Evolutionary conservation across 92 coral and sea anemone species (phyloP).

Genomic region (Montipora capitata): DNA sequence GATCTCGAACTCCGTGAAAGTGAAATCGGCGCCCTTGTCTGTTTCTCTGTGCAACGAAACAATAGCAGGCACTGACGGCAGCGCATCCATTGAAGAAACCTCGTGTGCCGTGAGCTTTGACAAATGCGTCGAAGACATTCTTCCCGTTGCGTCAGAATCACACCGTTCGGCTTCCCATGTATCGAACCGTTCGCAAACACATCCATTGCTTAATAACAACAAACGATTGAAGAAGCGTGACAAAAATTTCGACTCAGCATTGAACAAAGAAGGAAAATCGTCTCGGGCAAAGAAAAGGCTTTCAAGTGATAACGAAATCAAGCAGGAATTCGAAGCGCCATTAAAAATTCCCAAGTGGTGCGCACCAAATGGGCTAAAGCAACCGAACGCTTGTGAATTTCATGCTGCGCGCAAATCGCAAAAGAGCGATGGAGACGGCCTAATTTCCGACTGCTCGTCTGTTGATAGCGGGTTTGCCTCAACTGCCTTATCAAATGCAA

Average conservation of each 20-base stretch:
- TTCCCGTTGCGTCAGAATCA: slow-evolving; percentile 33
- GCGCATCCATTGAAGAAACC: slow-evolving; percentile 33
- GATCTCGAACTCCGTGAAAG: slow-evolving; percentile 10
- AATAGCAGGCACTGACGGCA: slow-evolving; percentile 17
- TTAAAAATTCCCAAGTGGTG: slow-evolving; percentile 66
- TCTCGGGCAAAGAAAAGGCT: slow-evolving; percentile 47
- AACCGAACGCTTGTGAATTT: slow-evolving; percentile 22
- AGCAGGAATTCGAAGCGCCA: slow-evolving; percentile 41
- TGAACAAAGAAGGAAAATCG: slow-evolving; percentile 51
- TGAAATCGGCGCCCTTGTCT: slow-evolving; percentile 27
- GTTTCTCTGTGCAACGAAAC: slow-evolving; percentile 32
- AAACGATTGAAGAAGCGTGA: slow-evolving; percentile 43
- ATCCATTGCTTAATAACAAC: slow-evolving; percentile 52
- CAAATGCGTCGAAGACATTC: background rate
- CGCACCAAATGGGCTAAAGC: background rate
- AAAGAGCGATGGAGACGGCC: slow-evolving; percentile 42
- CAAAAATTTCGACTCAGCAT: slow-evolving; percentile 13
- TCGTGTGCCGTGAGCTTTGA: background rate
- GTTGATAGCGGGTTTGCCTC: slow-evolving; percentile 91
- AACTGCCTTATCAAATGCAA: slow-evolving; percentile 67
- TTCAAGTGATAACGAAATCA: slow-evolving; percentile 5
- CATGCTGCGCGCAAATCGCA: background rate
- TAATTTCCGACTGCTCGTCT: slow-evolving; percentile 89
- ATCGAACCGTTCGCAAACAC: slow-evolving; percentile 73
- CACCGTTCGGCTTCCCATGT: slow-evolving; percentile 43